These are phyloP conservation scores for Noturus placidus DNA, from an alignment of 2,113 vertebrate genomes.

Conservation along the genomic window DNA sequence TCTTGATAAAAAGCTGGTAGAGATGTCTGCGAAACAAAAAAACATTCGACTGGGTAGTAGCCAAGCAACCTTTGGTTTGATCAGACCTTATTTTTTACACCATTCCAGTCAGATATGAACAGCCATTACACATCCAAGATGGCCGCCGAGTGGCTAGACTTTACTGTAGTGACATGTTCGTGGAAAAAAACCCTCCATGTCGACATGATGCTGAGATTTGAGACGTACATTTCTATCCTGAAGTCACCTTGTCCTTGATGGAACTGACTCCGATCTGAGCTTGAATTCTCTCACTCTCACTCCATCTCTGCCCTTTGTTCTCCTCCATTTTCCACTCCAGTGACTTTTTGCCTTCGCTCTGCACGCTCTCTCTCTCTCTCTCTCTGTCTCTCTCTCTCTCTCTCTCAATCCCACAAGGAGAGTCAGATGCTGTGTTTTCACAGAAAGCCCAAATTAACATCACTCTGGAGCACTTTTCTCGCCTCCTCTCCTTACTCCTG, in stretches of 20 bases:
- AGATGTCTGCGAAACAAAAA: neutral
- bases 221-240: neutral
- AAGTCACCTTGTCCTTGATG: conserved; percentile 31
- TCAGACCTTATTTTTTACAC: neutral
- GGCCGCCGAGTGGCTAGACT: neutral
- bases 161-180: neutral
- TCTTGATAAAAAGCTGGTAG: neutral
- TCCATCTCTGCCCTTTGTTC: conserved; percentile 28
- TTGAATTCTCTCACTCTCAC: conserved; percentile 11
- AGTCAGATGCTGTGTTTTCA: conserved; percentile 1
- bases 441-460: conserved; percentile 40
- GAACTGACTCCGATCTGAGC: conserved; percentile 11
- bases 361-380: neutral
- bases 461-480: conserved; percentile 28
- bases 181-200: neutral
- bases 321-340: conserved; percentile 20
- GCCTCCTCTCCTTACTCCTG: conserved; percentile 34
- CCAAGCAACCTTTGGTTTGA: neutral
- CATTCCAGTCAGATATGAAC: neutral
- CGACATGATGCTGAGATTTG: neutral
- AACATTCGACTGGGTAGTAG: neutral
- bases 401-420: neutral
- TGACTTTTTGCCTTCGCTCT: conserved; percentile 13
- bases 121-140: neutral
- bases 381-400: neutral